These are phyloP conservation scores for Polyommatus iphigenia DNA, from an alignment of 2,888 invertebrate species.

Conservation along the genomic window DNA sequence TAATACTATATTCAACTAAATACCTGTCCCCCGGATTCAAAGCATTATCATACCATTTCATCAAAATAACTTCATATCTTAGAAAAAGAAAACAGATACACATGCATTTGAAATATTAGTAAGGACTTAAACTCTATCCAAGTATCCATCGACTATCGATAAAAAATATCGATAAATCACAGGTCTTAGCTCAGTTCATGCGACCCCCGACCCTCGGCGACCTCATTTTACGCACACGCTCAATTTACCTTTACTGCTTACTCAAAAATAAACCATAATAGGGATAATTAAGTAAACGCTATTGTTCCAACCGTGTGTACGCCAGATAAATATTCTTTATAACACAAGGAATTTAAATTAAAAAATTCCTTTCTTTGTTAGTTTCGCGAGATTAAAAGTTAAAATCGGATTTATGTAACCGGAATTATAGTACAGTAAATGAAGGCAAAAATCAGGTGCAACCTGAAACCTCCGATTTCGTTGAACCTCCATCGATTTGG, in stretches of 20 bases:
- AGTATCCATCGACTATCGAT: conserved; percentile 8
- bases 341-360: conserved; percentile 37
- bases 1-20: no score
- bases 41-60: no score
- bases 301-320: conserved; percentile 41
- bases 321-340: conserved; percentile 38
- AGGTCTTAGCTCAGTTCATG: conserved; percentile 42
- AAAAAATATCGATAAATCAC: conserved; percentile 11
- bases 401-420: background rate
- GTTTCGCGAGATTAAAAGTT: background rate
- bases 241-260: conserved; percentile 64
- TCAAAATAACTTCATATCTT: no score
- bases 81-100: no score
- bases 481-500: no score
- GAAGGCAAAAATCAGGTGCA: no score
- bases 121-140: background rate
- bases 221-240: conserved; percentile 62
- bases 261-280: conserved; percentile 67
- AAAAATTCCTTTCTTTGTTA: conserved; percentile 37
- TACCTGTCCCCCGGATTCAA: no score
- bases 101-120: no score
- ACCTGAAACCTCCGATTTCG: no score
- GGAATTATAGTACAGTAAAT: no score
- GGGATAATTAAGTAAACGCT: conserved; percentile 65
- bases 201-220: conserved; percentile 60